phyloP scores from a whole-genome alignment of 2,888 invertebrate species.

The Drosophila mayaguana region DNA sequence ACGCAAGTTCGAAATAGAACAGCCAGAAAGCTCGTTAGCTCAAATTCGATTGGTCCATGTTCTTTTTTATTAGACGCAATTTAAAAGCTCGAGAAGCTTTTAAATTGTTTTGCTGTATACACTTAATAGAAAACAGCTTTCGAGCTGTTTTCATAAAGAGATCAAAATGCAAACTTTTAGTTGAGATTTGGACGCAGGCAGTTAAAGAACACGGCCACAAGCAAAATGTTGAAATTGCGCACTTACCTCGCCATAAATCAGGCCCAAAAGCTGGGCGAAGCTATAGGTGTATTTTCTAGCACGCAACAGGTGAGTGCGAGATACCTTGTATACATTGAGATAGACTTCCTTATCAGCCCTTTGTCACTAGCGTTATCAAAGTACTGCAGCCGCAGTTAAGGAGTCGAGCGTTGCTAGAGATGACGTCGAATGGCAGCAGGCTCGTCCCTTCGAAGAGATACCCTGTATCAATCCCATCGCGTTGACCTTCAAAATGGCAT shows the following conservation, averaged over 20 bases:
- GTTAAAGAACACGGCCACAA: slow-evolving; percentile 4
- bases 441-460: slow-evolving; percentile 70
- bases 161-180: slow-evolving; percentile 21
- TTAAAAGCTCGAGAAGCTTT: not conserved
- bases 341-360: slow-evolving; percentile 8
- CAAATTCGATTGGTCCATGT: not conserved
- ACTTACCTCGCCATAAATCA: slow-evolving; percentile 19
- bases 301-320: slow-evolving; percentile 19
- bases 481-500: slow-evolving; percentile 37
- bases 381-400: slow-evolving; percentile 35
- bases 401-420: not conserved
- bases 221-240: slow-evolving; percentile 40
- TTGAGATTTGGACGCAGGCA: slow-evolving; percentile 10
- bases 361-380: slow-evolving; percentile 52
- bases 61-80: not conserved
- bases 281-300: not conserved
- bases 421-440: slow-evolving; percentile 71
- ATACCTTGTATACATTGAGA: not conserved
- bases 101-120: not conserved
- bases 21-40: not conserved
- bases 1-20: not conserved
- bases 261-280: not conserved
- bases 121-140: slow-evolving; percentile 19
- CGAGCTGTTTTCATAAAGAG: not conserved
- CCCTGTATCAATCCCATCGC: slow-evolving; percentile 55